Conservation (phyloP, 30 jellyfish, hydroid and myxozoan species). For the Cassiopea xamachana region DNA sequence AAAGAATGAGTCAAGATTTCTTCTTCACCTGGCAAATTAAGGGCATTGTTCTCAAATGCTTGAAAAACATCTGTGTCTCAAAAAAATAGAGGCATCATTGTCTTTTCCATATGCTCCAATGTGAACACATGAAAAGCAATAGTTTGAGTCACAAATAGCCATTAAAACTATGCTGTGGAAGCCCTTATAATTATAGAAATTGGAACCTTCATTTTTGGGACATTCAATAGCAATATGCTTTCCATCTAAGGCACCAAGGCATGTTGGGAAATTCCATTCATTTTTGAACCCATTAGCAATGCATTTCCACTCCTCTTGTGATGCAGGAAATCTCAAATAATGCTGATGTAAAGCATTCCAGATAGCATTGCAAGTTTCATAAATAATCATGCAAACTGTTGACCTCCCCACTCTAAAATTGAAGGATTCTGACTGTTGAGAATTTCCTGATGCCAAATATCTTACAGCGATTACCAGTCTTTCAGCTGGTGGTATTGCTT, state of each 20-base stretch:
- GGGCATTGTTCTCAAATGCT: conserved; percentile 10
- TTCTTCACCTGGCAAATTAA: conserved; percentile 37
- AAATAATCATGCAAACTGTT: conserved; percentile 46
- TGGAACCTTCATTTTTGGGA: conserved; percentile 71
- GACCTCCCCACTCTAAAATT: conserved; percentile 58
- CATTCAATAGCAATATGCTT: conserved; percentile 73
- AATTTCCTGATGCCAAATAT: conserved; percentile 69
- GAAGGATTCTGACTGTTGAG: conserved; percentile 56
- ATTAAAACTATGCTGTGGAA: conserved; percentile 50
- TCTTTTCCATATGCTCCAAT: conserved; percentile 62
- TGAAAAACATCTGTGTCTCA: conserved; percentile 15
- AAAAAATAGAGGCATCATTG: conserved; percentile 59
- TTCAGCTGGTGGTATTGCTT: conserved; percentile 42
- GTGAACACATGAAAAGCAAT: conserved; percentile 47
- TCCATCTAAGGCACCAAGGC: conserved; percentile 84
- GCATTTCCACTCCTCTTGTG: conserved; percentile 69
- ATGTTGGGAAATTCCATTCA: conserved; percentile 81
- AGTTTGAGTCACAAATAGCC: conserved; percentile 52
- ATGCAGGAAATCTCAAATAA: conserved; percentile 31
- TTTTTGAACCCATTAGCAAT: conserved; percentile 47
- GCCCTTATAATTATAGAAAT: conserved; percentile 47
- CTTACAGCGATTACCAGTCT: conserved; percentile 58
- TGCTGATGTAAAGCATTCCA: conserved; percentile 39
- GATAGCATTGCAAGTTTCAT: conserved; percentile 61
- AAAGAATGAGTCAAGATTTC: background rate